Conservation (phyloP, 2,113 vertebrate genomes). For the Zosterops lateralis region DNA sequence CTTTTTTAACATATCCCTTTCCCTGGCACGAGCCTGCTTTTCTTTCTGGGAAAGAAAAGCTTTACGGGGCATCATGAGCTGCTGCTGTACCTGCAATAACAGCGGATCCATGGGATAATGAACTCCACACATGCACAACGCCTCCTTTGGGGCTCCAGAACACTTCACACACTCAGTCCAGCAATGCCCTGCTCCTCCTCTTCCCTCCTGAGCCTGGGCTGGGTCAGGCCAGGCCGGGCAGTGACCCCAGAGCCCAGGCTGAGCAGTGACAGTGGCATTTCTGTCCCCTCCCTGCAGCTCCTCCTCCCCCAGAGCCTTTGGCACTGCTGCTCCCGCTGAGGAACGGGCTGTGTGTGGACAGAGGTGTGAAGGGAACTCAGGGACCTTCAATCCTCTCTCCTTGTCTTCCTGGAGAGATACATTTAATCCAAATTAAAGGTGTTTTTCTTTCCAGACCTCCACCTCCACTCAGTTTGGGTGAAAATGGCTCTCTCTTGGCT, state of each 20-base stretch:
- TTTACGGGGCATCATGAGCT: constrained; percentile 72
- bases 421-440: not conserved
- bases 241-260: not conserved
- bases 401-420: not conserved
- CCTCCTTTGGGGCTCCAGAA: not conserved
- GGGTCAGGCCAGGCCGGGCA: not conserved
- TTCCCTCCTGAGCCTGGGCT: not conserved
- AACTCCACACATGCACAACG: constrained; percentile 28
- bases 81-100: constrained; percentile 66
- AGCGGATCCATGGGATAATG: constrained; percentile 46
- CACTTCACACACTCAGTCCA: not conserved
- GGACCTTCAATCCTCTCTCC: not conserved
- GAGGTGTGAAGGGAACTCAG: not conserved
- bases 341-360: not conserved
- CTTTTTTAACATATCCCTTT: constrained; percentile 71
- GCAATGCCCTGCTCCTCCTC: not conserved
- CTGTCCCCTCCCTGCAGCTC: not conserved
- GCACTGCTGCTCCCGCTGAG: not conserved
- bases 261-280: not conserved
- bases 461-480: not conserved
- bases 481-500: not conserved
- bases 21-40: constrained; percentile 71
- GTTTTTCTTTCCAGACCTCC: not conserved
- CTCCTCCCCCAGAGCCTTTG: not conserved
- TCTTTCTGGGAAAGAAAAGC: constrained; percentile 73